Evolutionary conservation across 2,797 vertebrate genomes (phyloP).

Genomic region (Hippoglossus hippoglossus): DNA sequence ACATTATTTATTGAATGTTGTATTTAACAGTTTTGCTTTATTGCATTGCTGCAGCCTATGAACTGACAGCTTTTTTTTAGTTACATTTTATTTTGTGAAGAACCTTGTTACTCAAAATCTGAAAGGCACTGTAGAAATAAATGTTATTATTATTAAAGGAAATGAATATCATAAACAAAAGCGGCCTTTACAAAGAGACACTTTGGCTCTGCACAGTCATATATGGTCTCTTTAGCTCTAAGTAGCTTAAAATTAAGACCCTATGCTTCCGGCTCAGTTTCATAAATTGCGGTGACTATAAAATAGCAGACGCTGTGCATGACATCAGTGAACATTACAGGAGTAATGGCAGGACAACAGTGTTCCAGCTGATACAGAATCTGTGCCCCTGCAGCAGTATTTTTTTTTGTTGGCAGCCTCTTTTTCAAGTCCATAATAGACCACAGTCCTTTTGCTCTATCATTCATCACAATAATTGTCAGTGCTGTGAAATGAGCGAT

Average conservation of each 20-base stretch:
- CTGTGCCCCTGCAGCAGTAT: constrained; percentile 4
- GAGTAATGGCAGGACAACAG: background rate
- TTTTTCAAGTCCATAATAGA: constrained; percentile 5
- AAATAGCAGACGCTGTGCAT: background rate
- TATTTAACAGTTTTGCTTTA: no score
- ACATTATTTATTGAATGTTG: background rate
- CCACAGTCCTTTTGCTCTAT: constrained; percentile 4
- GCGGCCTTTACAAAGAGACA: no score
- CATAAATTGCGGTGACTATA: background rate
- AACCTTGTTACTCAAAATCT: no score
- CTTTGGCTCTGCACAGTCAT: no score
- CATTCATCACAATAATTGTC: constrained; percentile 31
- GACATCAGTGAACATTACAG: constrained; percentile 1
- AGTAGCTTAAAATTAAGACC: no score
- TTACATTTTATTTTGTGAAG: no score
- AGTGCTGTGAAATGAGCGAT: background rate
- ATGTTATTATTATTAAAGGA: no score
- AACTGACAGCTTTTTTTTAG: no score
- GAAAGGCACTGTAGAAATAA: no score
- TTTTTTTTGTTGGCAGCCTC: constrained; percentile 13
- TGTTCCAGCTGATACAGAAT: background rate
- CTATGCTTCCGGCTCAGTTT: background rate
- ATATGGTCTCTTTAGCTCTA: no score
- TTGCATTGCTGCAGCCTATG: no score
- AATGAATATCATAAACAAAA: no score